phyloP scores from a whole-genome alignment of 1,140 invertebrate genomes.

The Drosophila prosaltans region DNA sequence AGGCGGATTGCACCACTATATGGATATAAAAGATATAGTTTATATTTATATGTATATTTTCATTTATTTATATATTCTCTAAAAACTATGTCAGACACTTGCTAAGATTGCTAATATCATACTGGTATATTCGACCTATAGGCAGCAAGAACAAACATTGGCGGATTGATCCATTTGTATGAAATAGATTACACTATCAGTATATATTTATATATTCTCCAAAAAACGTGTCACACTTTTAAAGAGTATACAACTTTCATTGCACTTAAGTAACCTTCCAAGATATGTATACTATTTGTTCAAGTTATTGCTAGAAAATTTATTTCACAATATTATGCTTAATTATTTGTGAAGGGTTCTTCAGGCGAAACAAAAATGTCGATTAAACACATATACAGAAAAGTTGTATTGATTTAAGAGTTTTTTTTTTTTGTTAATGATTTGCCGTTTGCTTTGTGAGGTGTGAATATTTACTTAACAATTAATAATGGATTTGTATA shows the following conservation, averaged over 20 bases:
- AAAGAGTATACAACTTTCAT: background rate
- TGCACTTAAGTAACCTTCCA: background rate
- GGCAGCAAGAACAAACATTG: too few species aligned
- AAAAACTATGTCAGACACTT: too few species aligned
- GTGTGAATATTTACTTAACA: slow-evolving; percentile 11
- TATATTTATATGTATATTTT: too few species aligned
- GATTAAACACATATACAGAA: background rate
- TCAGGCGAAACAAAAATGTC: slow-evolving; percentile 5
- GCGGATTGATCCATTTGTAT: too few species aligned
- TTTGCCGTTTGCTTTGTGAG: background rate
- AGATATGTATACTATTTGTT: background rate
- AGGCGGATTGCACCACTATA: too few species aligned
- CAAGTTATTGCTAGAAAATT: background rate
- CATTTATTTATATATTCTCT: too few species aligned
- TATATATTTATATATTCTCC: too few species aligned
- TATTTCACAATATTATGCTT: slow-evolving; percentile 48
- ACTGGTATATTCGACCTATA: too few species aligned
- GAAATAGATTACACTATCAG: too few species aligned
- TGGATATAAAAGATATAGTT: too few species aligned
- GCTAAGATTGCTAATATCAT: too few species aligned
- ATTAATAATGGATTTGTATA: slow-evolving; percentile 5
- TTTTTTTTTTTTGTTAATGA: slow-evolving; percentile 23
- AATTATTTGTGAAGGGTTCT: slow-evolving; percentile 42
- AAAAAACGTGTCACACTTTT: too few species aligned
- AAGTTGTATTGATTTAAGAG: slow-evolving; percentile 36